phyloP scores from a whole-genome alignment of 2,113 vertebrate genomes.

The Oreochromis tanganicae region DNA sequence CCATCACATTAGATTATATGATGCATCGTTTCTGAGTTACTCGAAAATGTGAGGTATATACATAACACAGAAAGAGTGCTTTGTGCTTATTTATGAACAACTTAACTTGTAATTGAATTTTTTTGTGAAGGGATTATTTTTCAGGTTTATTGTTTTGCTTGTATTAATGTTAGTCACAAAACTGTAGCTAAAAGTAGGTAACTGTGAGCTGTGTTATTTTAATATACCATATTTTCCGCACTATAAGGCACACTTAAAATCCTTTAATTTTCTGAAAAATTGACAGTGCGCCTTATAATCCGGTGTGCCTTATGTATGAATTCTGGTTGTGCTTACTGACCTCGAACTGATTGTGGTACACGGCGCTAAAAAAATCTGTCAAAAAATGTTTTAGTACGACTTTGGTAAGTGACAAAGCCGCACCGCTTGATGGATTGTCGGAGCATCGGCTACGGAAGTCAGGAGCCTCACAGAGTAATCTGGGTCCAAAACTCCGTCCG shows the following conservation, averaged over 20 bases:
- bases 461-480: too few relatives aligned
- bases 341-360: too few relatives aligned
- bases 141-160: background rate
- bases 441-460: too few relatives aligned
- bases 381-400: too few relatives aligned
- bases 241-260: too few relatives aligned
- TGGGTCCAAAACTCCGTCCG: too few relatives aligned
- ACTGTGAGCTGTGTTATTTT: background rate
- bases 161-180: background rate
- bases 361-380: too few relatives aligned
- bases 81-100: background rate
- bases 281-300: too few relatives aligned
- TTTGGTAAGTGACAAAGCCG: too few relatives aligned
- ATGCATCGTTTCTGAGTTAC: background rate
- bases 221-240: background rate
- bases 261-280: too few relatives aligned
- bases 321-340: too few relatives aligned
- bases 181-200: background rate
- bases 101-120: background rate
- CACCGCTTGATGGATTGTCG: fast-evolving
- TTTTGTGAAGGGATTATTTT: background rate
- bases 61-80: background rate
- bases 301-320: too few relatives aligned
- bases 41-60: background rate
- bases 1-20: background rate